These are phyloP conservation scores for Manacus vitellinus DNA, from an alignment of 2,113 vertebrate genomes.

Conservation along the genomic window DNA sequence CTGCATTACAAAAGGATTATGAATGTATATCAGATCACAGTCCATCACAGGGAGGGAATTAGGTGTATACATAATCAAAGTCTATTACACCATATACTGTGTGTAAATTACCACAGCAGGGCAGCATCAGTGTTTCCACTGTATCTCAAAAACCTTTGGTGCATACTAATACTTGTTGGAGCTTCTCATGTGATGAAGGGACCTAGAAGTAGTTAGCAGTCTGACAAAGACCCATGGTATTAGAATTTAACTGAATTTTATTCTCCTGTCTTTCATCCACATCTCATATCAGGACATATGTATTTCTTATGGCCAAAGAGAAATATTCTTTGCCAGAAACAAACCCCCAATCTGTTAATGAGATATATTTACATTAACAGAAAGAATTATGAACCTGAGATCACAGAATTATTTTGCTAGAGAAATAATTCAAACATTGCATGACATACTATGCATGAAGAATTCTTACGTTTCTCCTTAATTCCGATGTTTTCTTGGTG, in stretches of 20 bases:
- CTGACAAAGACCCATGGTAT: not conserved
- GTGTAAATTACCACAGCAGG: constrained; percentile 33
- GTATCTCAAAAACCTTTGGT: not conserved
- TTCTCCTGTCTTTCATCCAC: not conserved
- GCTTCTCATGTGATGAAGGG: not conserved
- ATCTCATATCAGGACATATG: not conserved
- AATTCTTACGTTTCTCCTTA: not conserved
- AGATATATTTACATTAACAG: not conserved
- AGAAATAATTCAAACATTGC: not conserved
- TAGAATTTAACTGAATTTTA: not conserved
- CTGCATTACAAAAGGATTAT: constrained; percentile 58
- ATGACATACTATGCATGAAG: not conserved
- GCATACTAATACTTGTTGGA: not conserved
- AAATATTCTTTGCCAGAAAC: not conserved
- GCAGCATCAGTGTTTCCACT: constrained; percentile 4
- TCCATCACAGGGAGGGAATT: constrained; percentile 46
- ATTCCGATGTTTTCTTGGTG: not conserved
- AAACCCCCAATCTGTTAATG: not conserved
- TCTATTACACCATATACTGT: constrained; percentile 2
- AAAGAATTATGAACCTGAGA: not conserved
- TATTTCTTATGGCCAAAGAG: not conserved
- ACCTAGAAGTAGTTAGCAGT: not conserved
- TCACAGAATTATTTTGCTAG: not conserved
- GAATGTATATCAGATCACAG: constrained; percentile 58
- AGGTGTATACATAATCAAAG: constrained; percentile 55